Evolutionary conservation across 1,140 invertebrate genomes (phyloP).

Genomic region (Lordiphosa mommai): DNA sequence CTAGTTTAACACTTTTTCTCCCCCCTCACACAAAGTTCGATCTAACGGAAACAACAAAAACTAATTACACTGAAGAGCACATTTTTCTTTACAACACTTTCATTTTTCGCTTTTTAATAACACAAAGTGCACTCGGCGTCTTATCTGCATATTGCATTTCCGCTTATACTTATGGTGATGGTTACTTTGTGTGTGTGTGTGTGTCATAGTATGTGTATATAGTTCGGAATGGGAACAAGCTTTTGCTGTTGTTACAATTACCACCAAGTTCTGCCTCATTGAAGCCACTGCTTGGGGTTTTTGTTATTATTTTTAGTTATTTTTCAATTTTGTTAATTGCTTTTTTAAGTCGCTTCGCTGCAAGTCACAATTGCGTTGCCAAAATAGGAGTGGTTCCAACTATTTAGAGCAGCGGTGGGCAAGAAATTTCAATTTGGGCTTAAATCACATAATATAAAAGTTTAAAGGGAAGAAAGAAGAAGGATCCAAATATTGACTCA

Average conservation of each 20-base stretch:
- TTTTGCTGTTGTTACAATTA: slow-evolving; percentile 16
- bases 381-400: neutral
- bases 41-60: slow-evolving; percentile 4
- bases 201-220: neutral
- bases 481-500: no score
- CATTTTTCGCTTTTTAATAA: slow-evolving; percentile 25
- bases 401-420: no score
- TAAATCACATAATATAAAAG: no score
- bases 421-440: no score
- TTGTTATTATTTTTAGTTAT: slow-evolving; percentile 11
- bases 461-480: no score
- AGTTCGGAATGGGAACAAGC: slow-evolving; percentile 16
- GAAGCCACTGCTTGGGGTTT: neutral
- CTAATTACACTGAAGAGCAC: slow-evolving; percentile 12
- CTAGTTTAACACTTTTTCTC: slow-evolving; percentile 12
- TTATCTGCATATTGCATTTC: slow-evolving; percentile 23
- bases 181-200: slow-evolving; percentile 1
- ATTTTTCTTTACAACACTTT: neutral
- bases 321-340: slow-evolving; percentile 51
- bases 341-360: slow-evolving; percentile 14
- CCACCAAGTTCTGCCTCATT: slow-evolving; percentile 9
- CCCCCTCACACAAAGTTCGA: slow-evolving; percentile 6
- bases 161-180: neutral
- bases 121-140: slow-evolving; percentile 21
- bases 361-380: slow-evolving; percentile 25